Base-by-base conservation (phyloP, 2,888 invertebrate genomes). In the Spicauda simplicius region DNA sequence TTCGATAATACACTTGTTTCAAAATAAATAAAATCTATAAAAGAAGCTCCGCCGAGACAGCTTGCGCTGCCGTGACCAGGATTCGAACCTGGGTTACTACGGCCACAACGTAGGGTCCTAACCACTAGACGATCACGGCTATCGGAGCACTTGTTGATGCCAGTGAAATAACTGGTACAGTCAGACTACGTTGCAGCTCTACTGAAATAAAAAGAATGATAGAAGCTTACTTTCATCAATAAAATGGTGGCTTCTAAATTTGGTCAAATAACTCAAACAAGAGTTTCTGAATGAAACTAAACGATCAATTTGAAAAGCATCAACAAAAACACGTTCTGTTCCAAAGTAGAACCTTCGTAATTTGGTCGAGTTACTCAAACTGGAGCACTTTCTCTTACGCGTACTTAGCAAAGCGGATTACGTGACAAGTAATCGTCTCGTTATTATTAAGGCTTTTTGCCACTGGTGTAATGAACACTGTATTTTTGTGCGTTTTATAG, bases 31-130 rank as follows among this genome's bases (percentile, higher is more conserved):
- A 14, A 45, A 45, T 12, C 1, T 14, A 45, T 41, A 58, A 95
- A 95, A 95, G 95, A 95, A 94, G 70, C 81, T 80, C 81, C 81
- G 75, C 81, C 80, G 79, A 71, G 80, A 82, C 81, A 83, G 83
- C 83, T 68, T 16, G 61, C 77, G 84, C 83, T 86, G 85, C 94
- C 95, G 94, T 88, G 88, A 88, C 88, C 89, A 89, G 95, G 95
- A 95, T 95, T 95, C 95, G 95, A 95, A 95, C 95, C 95, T 95
- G 95, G 95, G 95, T 95, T 95, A 95, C 95, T 95, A 95, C 95
- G 76, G 95, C 95, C 95, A 95, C 95, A 95, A 95, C 95, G 95
- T 95, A 95, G 95, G 94, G 95, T 95, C 95, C 95, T 95, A 95
- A 95, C 95, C 95, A 95, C 95, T 95, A 95, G 95, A 95, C 95